A percentile compares a stretch with the other conserved stretches of the same genome.
phyloP scores from a whole-genome alignment of 2,888 invertebrate genomes.

The Hipparchia sbordonii region DNA sequence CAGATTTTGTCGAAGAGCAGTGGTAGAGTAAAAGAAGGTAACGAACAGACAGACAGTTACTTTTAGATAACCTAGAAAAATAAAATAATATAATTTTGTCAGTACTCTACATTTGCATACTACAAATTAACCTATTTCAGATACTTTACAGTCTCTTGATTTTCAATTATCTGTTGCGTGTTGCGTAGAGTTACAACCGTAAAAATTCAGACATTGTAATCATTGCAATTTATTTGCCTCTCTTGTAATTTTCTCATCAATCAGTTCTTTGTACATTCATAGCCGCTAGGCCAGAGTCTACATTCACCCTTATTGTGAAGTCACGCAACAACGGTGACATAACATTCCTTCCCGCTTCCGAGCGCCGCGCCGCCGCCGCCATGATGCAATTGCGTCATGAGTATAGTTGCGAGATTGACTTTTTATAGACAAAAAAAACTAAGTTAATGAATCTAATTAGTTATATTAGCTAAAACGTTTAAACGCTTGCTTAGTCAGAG shows the following conservation, averaged over 20 bases:
- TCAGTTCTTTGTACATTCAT: slow-evolving; percentile 20
- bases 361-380: slow-evolving; percentile 30
- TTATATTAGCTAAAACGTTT: neutral
- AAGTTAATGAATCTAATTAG: slow-evolving; percentile 10
- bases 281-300: slow-evolving; percentile 22
- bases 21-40: no score
- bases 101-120: no score
- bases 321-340: slow-evolving; percentile 46
- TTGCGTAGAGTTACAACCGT: neutral
- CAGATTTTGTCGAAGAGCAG: no score
- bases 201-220: neutral
- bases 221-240: slow-evolving; percentile 18
- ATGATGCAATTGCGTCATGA: slow-evolving; percentile 36
- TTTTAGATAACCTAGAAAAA: no score
- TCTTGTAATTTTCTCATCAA: slow-evolving; percentile 22
- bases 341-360: slow-evolving; percentile 49
- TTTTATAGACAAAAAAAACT: slow-evolving; percentile 13
- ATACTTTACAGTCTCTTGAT: neutral
- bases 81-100: neutral
- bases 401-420: slow-evolving; percentile 29
- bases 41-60: no score
- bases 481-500: neutral
- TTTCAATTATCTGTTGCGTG: neutral
- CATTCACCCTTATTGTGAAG: slow-evolving; percentile 34
- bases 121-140: neutral